phyloP scores from a whole-genome alignment of 2,888 invertebrate species.

The Thymelicus sylvestris region DNA sequence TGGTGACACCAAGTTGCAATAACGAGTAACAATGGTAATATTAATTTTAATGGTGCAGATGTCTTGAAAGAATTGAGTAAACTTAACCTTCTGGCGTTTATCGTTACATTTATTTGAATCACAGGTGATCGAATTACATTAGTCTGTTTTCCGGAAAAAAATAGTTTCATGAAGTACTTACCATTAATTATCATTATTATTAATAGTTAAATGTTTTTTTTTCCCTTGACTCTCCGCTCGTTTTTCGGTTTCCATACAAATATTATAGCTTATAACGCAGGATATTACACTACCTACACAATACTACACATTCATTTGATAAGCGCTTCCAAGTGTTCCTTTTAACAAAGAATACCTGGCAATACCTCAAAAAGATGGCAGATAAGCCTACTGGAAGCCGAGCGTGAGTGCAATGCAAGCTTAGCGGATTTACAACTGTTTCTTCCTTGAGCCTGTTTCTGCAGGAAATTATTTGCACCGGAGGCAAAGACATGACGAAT shows the following conservation, averaged over 20 bases:
- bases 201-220: too few species aligned
- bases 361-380: background rate
- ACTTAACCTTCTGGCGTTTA: too few species aligned
- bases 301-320: background rate
- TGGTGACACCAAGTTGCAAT: too few species aligned
- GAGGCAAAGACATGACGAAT: conserved; percentile 40
- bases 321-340: background rate
- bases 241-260: background rate
- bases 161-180: too few species aligned
- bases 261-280: background rate
- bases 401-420: background rate
- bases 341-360: conserved; percentile 1
- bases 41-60: too few species aligned
- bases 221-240: too few species aligned
- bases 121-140: too few species aligned
- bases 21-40: too few species aligned
- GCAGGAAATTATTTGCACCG: conserved; percentile 42
- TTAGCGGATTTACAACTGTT: conserved; percentile 16
- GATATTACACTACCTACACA: background rate
- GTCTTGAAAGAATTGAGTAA: too few species aligned
- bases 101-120: too few species aligned
- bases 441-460: conserved; percentile 36
- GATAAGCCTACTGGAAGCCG: background rate
- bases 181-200: too few species aligned
- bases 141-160: too few species aligned